These are phyloP conservation scores for Drosophila santomea DNA, from an alignment of 1,140 invertebrate species.

Conservation along the genomic window DNA sequence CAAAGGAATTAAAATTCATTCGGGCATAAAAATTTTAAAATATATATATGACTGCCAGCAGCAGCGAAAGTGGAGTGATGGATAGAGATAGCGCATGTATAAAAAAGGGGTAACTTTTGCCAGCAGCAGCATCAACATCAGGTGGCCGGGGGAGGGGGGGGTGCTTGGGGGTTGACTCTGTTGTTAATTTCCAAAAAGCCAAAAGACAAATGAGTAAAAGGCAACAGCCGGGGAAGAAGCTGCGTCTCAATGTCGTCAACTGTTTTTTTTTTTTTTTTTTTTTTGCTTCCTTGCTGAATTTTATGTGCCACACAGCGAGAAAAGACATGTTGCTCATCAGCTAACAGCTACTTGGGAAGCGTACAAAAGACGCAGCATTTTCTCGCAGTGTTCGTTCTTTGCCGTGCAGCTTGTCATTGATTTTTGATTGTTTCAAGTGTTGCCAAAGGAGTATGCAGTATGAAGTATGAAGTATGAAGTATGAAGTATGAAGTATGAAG, in stretches of 20 bases:
- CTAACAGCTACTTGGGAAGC: too few species aligned
- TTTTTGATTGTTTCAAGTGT: conserved; percentile 81
- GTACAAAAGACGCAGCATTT: background rate
- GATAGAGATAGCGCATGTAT: conserved; percentile 52
- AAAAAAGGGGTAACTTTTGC: conserved; percentile 79
- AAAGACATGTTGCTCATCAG: background rate
- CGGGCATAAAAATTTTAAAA: conserved; percentile 82
- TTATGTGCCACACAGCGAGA: conserved; percentile 10
- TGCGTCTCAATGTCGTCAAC: conserved; percentile 70
- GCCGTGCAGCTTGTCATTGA: conserved; percentile 64
- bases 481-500: too few species aligned
- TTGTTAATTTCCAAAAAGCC: conserved; percentile 81
- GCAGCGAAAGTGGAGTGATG: conserved; percentile 22
- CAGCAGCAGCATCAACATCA: conserved; percentile 20
- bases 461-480: too few species aligned
- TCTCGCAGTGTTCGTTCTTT: conserved; percentile 6
- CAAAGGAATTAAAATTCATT: conserved; percentile 83
- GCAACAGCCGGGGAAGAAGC: conserved; percentile 42
- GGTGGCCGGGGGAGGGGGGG: background rate
- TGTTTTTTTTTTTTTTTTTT: conserved; percentile 14
- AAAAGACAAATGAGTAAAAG: conserved; percentile 82
- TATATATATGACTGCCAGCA: conserved; percentile 55
- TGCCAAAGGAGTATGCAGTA: conserved; percentile 30
- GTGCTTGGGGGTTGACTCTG: conserved; percentile 28
- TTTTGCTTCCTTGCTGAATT: conserved; percentile 7